Percentiles rank a stretch among this genome's conserved stretches.
These are phyloP conservation scores for Alloscopus bannaensis DNA, from an alignment of 2,888 invertebrate genomes.

Conservation along the genomic window DNA sequence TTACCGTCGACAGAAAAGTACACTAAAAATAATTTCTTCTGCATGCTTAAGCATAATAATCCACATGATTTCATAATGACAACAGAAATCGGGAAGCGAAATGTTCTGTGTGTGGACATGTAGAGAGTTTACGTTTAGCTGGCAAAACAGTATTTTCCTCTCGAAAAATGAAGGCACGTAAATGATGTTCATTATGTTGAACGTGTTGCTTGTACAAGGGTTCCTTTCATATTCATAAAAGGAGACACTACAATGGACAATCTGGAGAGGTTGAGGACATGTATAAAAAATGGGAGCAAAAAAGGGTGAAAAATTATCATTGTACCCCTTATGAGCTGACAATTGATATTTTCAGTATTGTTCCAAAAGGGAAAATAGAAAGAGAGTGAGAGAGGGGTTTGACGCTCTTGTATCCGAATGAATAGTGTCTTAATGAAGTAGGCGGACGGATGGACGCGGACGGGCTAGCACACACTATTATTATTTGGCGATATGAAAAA, in stretches of 20 bases:
- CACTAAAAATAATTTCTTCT: conserved; percentile 16
- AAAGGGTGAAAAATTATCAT: conserved; percentile 61
- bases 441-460: conserved; percentile 48
- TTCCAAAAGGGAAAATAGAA: conserved; percentile 31
- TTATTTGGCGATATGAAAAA: conserved; percentile 15
- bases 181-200: not conserved
- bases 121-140: no score
- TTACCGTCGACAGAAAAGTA: no score
- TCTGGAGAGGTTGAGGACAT: not conserved
- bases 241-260: not conserved
- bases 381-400: conserved; percentile 30
- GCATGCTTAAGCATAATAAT: conserved; percentile 22
- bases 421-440: conserved; percentile 60
- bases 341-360: conserved; percentile 57
- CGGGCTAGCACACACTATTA: conserved; percentile 46
- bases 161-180: not conserved
- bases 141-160: no score
- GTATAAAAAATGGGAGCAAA: conserved; percentile 43
- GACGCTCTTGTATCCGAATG: conserved; percentile 44
- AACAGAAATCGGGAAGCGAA: no score
- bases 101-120: no score
- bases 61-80: not conserved
- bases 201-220: not conserved
- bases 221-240: not conserved
- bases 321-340: conserved; percentile 47